phyloP scores from a whole-genome alignment of 2,797 vertebrate genomes.

The Epinephelus awoara region DNA sequence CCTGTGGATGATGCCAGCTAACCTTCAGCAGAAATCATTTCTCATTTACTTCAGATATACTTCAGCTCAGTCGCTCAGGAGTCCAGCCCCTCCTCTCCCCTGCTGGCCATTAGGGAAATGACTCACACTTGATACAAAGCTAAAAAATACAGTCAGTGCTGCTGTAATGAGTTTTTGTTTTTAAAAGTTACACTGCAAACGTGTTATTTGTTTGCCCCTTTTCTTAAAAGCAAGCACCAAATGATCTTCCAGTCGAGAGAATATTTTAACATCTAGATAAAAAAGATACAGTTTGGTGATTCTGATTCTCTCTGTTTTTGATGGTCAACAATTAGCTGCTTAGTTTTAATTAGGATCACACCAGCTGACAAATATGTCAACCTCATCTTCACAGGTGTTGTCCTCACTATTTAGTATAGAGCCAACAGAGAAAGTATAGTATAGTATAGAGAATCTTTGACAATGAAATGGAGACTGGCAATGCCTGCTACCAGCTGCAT shows the following conservation, averaged over 20 bases:
- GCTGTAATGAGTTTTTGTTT: neutral
- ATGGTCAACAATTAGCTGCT: no score
- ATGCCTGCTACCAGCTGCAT: no score
- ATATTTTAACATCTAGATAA: neutral
- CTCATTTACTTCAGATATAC: conserved; percentile 63
- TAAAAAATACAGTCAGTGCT: neutral
- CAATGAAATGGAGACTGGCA: no score
- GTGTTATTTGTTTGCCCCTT: neutral
- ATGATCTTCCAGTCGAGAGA: neutral
- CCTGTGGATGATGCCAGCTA: conserved; percentile 9
- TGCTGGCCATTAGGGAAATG: neutral
- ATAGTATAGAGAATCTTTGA: no score
- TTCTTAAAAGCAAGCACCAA: neutral
- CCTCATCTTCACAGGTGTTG: no score
- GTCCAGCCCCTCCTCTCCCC: neutral
- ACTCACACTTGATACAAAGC: neutral
- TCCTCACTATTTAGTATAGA: no score
- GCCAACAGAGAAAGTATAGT: no score
- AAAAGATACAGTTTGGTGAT: no score
- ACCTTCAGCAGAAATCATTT: conserved; percentile 72
- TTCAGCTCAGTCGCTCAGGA: neutral
- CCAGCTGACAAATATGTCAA: no score
- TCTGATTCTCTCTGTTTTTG: no score
- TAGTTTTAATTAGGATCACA: no score
- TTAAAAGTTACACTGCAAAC: neutral